Evolutionary conservation across 2,797 vertebrate species (phyloP).

Genomic region (Lates japonicus): DNA sequence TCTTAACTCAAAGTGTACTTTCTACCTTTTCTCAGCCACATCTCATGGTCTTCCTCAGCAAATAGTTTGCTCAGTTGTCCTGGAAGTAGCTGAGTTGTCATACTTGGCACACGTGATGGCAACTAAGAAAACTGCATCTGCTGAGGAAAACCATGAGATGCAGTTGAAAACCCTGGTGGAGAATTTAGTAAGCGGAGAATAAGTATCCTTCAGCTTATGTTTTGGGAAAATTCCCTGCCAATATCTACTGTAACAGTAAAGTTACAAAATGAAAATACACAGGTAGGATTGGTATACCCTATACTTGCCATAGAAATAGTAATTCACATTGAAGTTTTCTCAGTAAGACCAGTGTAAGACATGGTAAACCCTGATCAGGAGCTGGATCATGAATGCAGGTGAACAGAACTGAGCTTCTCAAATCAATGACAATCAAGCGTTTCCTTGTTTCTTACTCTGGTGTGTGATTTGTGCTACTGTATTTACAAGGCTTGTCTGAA

Average conservation of each 20-base stretch:
- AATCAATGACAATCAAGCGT: neutral
- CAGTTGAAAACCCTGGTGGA: neutral
- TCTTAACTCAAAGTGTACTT: neutral
- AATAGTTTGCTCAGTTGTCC: neutral
- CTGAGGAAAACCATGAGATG: neutral
- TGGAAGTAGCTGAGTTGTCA: neutral
- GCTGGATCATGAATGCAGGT: neutral
- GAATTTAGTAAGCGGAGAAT: neutral
- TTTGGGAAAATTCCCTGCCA: neutral
- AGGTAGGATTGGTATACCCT: neutral
- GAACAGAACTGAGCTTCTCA: neutral
- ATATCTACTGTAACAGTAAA: neutral
- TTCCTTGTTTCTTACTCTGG: neutral
- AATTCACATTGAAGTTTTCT: neutral
- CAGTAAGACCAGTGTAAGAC: neutral
- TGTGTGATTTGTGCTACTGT: neutral
- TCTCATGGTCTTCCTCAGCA: neutral
- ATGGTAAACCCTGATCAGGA: conserved; percentile 1
- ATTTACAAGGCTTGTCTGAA: neutral
- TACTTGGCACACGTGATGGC: neutral
- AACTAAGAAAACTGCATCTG: neutral
- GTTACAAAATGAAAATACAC: neutral
- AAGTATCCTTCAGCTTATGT: neutral
- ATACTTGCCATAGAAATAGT: neutral
- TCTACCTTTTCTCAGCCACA: neutral